Base-by-base conservation (phyloP, 2,888 invertebrate genomes). In the Aporophyla nigra region DNA sequence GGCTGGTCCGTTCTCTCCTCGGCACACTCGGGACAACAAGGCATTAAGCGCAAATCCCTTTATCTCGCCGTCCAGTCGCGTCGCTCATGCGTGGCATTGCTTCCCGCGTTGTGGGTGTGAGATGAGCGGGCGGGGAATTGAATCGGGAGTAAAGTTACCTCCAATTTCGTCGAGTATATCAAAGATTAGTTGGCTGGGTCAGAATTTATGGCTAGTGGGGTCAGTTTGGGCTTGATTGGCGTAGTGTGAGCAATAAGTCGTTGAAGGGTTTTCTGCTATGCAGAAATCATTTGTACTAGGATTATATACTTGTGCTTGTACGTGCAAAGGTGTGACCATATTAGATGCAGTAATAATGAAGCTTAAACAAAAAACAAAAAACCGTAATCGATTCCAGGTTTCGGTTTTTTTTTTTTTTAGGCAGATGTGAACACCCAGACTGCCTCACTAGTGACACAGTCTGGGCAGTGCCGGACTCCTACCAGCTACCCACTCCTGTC, bases 21-120 rank as follows among this genome's bases (percentile, higher is more conserved):
- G 77, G 81, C 77, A 78, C 76, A 75, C 79, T 80, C 74, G 83
- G 87, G 86, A 86, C 89, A 89, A 88, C 90, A 88, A 76, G 87
- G 92, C 78, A 91, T 92, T 92, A 91, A 88, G 89, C 81, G 81
- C 81, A 90, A 92, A 92, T 91, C 91, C 91, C 82, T 90, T 92
- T 92, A 92, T 92, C 92, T 89, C 85, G 68, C 56, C 78, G 88
- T 84, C 86, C 92, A 92, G 92, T 80, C 90, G 86, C 87, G 82
- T 74, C 89, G 75, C 81, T 88, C 89, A 88, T 87, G 91, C 92
- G 91, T 90, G 90, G 86, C 90, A 90, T 90, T 91, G 90, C 90
- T 80, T 78, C 84, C 76, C 73, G 72, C 63, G 80, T 76, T 87
- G 84, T 43, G 82, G 86, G 78, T 71, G 73, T 74, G 77, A 83